Evolutionary conservation across 2,113 vertebrate genomes (phyloP).

Genomic region (Pseudolaguvia tuberculata): DNA sequence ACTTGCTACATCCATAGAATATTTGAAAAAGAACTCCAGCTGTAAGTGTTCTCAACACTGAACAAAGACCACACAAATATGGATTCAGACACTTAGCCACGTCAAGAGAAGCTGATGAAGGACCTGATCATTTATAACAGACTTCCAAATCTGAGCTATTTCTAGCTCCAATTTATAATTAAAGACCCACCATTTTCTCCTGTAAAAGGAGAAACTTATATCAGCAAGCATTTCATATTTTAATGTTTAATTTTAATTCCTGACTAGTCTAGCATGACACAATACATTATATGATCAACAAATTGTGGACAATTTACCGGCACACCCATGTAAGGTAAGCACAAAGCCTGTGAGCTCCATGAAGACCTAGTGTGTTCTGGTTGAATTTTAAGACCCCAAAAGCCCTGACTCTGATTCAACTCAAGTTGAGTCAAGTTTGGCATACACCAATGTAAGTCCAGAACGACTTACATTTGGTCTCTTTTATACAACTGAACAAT

Average conservation of each 20-base stretch:
- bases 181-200: conserved; percentile 61
- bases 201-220: conserved; percentile 40
- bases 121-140: conserved; percentile 66
- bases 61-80: conserved; percentile 15
- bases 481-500: too few species aligned
- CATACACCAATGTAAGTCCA: too few species aligned
- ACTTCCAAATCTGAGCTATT: conserved; percentile 69
- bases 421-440: too few species aligned
- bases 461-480: too few species aligned
- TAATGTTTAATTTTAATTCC: conserved; percentile 39
- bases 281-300: too few species aligned
- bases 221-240: conserved; percentile 24
- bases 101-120: conserved; percentile 55
- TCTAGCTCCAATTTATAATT: conserved; percentile 72
- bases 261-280: neutral
- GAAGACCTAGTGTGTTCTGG: too few species aligned
- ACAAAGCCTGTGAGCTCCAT: too few species aligned
- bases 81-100: conserved; percentile 14
- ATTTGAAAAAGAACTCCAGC: conserved; percentile 16
- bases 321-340: too few species aligned
- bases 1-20: neutral
- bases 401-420: too few species aligned
- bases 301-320: too few species aligned
- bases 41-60: conserved; percentile 18
- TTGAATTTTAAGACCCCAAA: too few species aligned